Base-by-base conservation (phyloP, 2,888 invertebrate genomes). In the Mylabris sibirica region DNA sequence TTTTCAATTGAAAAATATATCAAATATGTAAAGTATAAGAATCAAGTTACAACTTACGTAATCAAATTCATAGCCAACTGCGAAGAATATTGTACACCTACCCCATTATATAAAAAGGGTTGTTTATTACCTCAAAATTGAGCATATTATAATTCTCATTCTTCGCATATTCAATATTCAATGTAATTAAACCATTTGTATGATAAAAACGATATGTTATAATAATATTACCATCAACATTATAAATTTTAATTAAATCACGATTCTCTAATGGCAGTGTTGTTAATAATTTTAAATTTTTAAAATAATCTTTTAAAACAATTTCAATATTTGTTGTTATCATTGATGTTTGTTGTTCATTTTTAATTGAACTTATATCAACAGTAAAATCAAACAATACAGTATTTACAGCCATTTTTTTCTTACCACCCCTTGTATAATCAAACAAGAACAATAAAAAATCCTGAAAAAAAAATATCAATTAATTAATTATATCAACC, bases 151-250 rank as follows among this genome's bases (percentile, higher is more conserved):
- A 92, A 72, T 89, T 89, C 67, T 93, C 92, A 70, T 88, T 90
- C 82, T 92, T 90, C 83, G 90, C 94, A 86, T 93, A 95, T 82
- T 95, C 95, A 79, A 95, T 90, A 83, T 93, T 95, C 76, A 95
- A 87, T 44, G 94, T 94, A 67, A 95, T 88, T 75, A 94, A 86
- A 66, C 95, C 95, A 77, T 91, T 90, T 60, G 89, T 88, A 53
- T 24, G 22, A 79, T 92, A 94, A 75, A 93, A 88, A 81, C 94
- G 88, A 59, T 93, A 87, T 35, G 91, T 91, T 34, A 93, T 89
- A 8, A 93, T 87, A 61, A 90, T 89, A 35, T 90, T 91, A 80
- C 89, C 89, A 70, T 92, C 92, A 72, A 93, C 93, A 41, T 91
- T 89, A 72, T 92, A 88, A 20, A 94, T 84, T 77, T 91, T 89